Evolutionary conservation across 2,888 invertebrate genomes (phyloP), one percentile per base, ranked within the genome.

Genomic region (Gortyna flavago): DNA sequence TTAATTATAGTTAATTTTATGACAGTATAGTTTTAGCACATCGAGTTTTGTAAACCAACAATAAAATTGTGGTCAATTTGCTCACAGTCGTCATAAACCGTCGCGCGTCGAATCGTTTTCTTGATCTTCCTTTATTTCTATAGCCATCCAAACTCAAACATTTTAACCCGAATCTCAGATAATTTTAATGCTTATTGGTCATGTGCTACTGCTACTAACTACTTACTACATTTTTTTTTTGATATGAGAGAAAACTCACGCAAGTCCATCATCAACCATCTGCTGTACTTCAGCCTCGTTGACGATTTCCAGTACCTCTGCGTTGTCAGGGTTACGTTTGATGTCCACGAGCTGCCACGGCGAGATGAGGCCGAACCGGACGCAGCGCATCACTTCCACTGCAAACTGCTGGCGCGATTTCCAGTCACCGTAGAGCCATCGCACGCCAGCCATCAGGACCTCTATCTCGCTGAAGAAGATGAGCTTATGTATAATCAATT

Each of bases 321-420:
- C 97, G 89, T 98, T 98, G 89, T 98, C 98, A 0, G 97, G 97
- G 91, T 98, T 98, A 41, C 98, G 96, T 86, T 98, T 98, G 68
- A 98, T 97, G 82, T 98, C 98, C 0, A 98, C 98, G 48, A 98
- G 96, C 89, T 98, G 98, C 98, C 98, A 98, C 0, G 98, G 98
- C 0, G 98, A 98, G 89, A 98, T 97, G 64, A 98, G 97, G 0
- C 98, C 98, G 90, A 98, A 98, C 48, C 98, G 97, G 0, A 98
- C 97, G 91, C 98, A 98, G 2, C 97, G 96, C 94, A 98, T 96
- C 0, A 98, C 96, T 13, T 97, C 97, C 0, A 97, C 93, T 38
- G 97, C 95, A 81, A 96, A 90, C 35, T 95, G 92, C 35, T 97
- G 96, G 1, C 98, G 97, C 4, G 96, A 94, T 0, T 97, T 90